Conservation (phyloP, 2,113 vertebrate genomes). For the Cyprinodon tularosa region DNA sequence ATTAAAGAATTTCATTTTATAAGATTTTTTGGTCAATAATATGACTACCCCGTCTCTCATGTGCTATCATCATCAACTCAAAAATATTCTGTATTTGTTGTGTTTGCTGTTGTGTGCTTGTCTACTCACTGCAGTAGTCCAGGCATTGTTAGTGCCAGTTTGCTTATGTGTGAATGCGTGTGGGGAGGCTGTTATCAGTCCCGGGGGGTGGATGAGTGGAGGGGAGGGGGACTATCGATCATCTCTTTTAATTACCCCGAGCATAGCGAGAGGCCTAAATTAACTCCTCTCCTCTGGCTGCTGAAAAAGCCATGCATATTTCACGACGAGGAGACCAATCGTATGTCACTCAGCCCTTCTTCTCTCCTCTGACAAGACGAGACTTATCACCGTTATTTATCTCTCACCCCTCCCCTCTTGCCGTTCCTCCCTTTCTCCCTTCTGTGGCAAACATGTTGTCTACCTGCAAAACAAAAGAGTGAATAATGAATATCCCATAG, state of each 20-base stretch:
- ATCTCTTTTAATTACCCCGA: constrained; percentile 87
- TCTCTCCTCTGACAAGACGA: constrained; percentile 74
- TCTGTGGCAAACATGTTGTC: constrained; percentile 65
- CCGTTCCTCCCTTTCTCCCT: constrained; percentile 14
- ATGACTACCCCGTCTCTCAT: not conserved
- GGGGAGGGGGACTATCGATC: constrained; percentile 80
- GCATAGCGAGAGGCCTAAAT: constrained; percentile 83
- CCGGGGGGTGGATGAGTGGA: constrained; percentile 64
- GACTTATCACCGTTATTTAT: constrained; percentile 83
- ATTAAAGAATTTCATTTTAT: too few species aligned
- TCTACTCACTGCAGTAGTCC: constrained; percentile 10
- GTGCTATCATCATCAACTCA: not conserved
- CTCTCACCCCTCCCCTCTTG: constrained; percentile 43
- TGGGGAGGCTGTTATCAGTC: constrained; percentile 79
- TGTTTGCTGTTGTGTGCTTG: constrained; percentile 2
- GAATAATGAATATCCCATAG: constrained; percentile 73
- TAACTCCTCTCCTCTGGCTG: constrained; percentile 80
- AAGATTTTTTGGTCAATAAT: not conserved
- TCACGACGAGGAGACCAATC: constrained; percentile 76
- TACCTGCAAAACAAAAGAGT: constrained; percentile 76
- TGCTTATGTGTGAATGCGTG: constrained; percentile 39
- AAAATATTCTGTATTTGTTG: not conserved
- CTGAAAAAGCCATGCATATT: constrained; percentile 85
- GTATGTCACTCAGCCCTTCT: constrained; percentile 79
- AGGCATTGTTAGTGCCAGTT: constrained; percentile 34